These are phyloP conservation scores for Rhopalosiphum padi DNA, from an alignment of 1,140 invertebrate species.

Conservation along the genomic window DNA sequence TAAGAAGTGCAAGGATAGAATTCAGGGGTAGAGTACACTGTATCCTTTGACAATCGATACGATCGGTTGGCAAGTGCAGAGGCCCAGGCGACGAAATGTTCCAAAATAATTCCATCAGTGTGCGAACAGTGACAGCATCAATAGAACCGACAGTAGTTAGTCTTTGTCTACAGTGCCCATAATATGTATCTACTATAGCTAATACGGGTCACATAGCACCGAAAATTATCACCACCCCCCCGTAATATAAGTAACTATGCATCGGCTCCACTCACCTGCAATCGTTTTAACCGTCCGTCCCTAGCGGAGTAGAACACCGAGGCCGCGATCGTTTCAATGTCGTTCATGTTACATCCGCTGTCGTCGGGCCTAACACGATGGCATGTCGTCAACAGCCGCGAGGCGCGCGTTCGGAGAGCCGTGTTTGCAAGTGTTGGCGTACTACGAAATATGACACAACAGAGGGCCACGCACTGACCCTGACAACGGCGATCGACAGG, in stretches of 20 bases:
- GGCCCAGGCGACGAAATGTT: neutral
- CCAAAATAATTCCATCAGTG: neutral
- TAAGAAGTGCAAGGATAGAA: neutral
- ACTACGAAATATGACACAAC: neutral
- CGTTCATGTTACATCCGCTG: conserved; percentile 44
- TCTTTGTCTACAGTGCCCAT: neutral
- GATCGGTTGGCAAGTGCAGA: neutral
- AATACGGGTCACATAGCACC: neutral
- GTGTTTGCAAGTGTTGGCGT: neutral
- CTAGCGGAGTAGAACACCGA: conserved; percentile 43
- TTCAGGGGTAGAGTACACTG: neutral
- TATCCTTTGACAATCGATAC: neutral
- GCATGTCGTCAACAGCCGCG: conserved; percentile 37
- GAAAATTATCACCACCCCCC: too few species aligned
- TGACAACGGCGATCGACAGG: neutral
- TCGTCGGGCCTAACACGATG: conserved; percentile 51
- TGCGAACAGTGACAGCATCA: neutral
- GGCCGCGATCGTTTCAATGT: conserved; percentile 34
- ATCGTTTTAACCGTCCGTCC: conserved; percentile 28
- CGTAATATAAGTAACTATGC: neutral
- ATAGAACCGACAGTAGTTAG: neutral
- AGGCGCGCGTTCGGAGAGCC: conserved; percentile 47
- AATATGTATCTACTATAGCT: neutral
- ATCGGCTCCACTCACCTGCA: neutral
- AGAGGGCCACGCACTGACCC: neutral